These are phyloP conservation scores for Saccostrea glomerata DNA, from an alignment of 1,140 invertebrate genomes.

Conservation along the genomic window DNA sequence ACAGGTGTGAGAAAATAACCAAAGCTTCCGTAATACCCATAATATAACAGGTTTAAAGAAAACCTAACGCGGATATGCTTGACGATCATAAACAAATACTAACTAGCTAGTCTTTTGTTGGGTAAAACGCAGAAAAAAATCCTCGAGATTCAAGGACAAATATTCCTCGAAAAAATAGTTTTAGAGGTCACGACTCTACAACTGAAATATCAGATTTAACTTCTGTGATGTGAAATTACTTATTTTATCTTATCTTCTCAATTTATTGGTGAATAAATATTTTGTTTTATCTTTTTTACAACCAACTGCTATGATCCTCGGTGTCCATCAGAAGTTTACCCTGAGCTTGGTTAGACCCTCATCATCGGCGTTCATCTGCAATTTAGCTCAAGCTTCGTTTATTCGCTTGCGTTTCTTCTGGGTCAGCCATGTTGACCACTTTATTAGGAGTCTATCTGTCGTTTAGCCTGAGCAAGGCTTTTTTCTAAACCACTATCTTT, in stretches of 20 bases:
- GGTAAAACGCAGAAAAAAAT: neutral
- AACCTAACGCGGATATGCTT: neutral
- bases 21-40: neutral
- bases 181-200: neutral
- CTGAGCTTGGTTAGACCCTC: neutral
- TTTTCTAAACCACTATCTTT: too few species aligned
- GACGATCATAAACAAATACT: neutral
- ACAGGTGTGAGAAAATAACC: neutral
- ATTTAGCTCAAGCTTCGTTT: too few species aligned
- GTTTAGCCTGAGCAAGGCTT: too few species aligned
- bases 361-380: too few species aligned
- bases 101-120: neutral
- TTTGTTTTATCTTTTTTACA: neutral
- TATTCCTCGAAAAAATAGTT: neutral
- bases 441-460: too few species aligned
- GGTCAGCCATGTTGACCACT: too few species aligned
- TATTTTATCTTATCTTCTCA: neutral
- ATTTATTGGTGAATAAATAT: neutral
- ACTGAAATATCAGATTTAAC: neutral
- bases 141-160: neutral
- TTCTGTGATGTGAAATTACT: neutral
- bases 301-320: neutral
- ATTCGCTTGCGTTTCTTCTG: too few species aligned
- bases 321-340: neutral
- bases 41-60: neutral